Base-by-base conservation (phyloP, 2,113 vertebrate species). In the Neolamprologus variostigma region DNA sequence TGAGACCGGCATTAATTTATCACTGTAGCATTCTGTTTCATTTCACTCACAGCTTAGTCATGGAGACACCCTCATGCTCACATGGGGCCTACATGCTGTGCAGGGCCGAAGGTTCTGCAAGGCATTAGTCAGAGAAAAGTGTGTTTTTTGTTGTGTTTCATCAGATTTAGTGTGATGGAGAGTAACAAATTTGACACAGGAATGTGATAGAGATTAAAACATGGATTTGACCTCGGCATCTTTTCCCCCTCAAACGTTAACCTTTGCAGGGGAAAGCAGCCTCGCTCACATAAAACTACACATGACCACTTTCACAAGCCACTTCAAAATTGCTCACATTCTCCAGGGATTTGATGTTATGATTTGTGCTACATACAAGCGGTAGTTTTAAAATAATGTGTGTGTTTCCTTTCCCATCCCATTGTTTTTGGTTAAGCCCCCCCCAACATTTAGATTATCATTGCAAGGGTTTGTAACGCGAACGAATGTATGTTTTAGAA, bases 231-330 rank as follows among this genome's bases (percentile, higher is more conserved):
- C 86, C 57, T 89, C 81, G 4, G 16, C 40, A 71, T 81, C 68
- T 82, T 80, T 14, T 23, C 53, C 81, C 66, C 66, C 51, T 82
- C 35, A 45, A 82, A 51, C 57, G 53, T 82, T 33, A 35, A 37
- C 85, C 85, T 90, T 86, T 82, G 19, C 35, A 50, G 73, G 68
- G 16, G 50, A 89, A 90, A 86, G 83, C 66, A 26, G 59, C 40
- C 55, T 63, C 37, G 4, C 19, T 91, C 80, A 33, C 81, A 88
- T 66, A 86, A 66, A 90, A 87, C 92, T 91, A 87, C 93, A 83
- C 87, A 85, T 73, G 82, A 86, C 91, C 92, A 84, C 89, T 89
- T 92, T 90, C 89, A 95, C 89, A 89, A 91, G 88, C 89, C 83
- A 87, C 92, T 92, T 93, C 81, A 85, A 93, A 84, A 71, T 17